These are phyloP conservation scores for Actenoides hombroni DNA, from an alignment of 2,113 vertebrate species.

Conservation along the genomic window DNA sequence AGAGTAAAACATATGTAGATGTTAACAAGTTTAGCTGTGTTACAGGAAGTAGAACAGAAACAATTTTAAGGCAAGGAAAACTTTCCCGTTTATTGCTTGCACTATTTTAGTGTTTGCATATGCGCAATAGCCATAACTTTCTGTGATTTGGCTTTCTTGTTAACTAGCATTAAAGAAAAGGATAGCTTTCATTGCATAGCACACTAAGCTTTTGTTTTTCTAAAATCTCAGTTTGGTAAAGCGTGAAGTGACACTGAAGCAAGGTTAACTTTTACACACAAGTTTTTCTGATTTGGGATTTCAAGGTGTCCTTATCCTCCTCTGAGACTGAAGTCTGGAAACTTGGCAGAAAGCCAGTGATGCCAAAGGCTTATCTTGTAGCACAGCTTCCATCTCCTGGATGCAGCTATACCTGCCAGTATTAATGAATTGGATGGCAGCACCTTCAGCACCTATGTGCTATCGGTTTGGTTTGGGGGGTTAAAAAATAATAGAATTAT, in stretches of 20 bases:
- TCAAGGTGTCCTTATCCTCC: constrained; percentile 27
- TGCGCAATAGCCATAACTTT: not conserved
- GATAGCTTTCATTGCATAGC: not conserved
- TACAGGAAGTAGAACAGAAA: not conserved
- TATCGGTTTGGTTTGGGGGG: not conserved
- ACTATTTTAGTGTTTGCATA: not conserved
- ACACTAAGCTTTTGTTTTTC: not conserved
- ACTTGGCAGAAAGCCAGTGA: not conserved
- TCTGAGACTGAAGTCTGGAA: not conserved
- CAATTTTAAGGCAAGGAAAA: not conserved
- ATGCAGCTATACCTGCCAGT: not conserved
- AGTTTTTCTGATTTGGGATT: not conserved
- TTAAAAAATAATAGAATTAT: not conserved
- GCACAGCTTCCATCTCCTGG: not conserved
- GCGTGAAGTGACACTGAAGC: not conserved
- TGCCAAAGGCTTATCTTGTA: not conserved
- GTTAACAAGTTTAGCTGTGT: not conserved
- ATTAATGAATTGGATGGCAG: not conserved
- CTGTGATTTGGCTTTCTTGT: not conserved
- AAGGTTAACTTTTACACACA: not conserved
- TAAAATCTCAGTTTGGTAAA: not conserved
- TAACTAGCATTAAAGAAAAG: not conserved
- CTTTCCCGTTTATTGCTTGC: not conserved
- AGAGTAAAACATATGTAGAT: not conserved
- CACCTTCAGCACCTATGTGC: not conserved